phyloP scores from a whole-genome alignment of 2,888 invertebrate genomes.

The Tholera decimalis region DNA sequence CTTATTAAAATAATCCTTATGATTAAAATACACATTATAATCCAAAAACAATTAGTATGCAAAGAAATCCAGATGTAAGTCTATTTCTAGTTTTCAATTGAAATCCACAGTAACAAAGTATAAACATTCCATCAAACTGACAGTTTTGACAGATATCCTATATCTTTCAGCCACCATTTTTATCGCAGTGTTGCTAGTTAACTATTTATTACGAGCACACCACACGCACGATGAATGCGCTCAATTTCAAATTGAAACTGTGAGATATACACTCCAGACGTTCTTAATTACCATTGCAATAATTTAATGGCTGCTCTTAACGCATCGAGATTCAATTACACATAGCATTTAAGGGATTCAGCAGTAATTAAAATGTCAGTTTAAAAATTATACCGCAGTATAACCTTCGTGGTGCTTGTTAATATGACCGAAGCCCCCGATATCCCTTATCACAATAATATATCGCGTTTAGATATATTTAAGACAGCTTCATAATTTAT shows the following conservation, averaged over 20 bases:
- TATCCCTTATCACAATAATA: conserved; percentile 29
- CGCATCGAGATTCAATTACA: conserved; percentile 73
- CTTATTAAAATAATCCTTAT: neutral
- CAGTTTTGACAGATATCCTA: conserved; percentile 45
- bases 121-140: conserved; percentile 51
- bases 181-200: conserved; percentile 51
- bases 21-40: conserved; percentile 29
- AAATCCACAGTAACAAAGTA: conserved; percentile 46
- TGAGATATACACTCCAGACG: conserved; percentile 58
- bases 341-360: conserved; percentile 63
- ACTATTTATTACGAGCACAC: conserved; percentile 54
- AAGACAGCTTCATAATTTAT: conserved; percentile 17
- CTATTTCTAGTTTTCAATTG: conserved; percentile 41
- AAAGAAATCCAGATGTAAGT: conserved; percentile 27
- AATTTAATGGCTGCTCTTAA: conserved; percentile 61
- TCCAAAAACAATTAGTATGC: conserved; percentile 26
- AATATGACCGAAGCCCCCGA: conserved; percentile 17
- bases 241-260: conserved; percentile 64
- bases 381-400: conserved; percentile 58
- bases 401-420: conserved; percentile 31
- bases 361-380: conserved; percentile 68
- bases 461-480: conserved; percentile 18
- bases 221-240: conserved; percentile 59
- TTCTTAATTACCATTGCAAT: conserved; percentile 67
- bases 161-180: conserved; percentile 56